Evolutionary conservation across 2,888 invertebrate genomes (phyloP).

Genomic region (Clunio marinus): DNA sequence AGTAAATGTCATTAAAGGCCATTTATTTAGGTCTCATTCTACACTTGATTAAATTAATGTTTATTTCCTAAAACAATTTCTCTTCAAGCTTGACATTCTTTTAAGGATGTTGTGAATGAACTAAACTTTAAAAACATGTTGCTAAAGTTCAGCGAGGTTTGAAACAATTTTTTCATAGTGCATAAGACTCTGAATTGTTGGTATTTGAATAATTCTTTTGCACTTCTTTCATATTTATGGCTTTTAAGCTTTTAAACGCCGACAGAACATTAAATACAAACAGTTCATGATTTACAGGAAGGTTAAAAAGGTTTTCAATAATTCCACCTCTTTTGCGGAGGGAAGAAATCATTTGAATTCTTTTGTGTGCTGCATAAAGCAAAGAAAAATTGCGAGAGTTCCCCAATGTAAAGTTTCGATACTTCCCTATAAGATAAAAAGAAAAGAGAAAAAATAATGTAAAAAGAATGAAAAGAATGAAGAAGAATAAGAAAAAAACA

Average conservation of each 20-base stretch:
- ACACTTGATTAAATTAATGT: constrained; percentile 23
- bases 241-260: too few species aligned
- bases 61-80: too few species aligned
- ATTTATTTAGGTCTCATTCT: constrained; percentile 9
- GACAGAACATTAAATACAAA: not conserved
- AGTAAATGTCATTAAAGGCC: constrained; percentile 19
- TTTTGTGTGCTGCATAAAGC: not conserved
- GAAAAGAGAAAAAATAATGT: not conserved
- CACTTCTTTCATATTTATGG: too few species aligned
- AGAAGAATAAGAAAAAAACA: not conserved
- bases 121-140: too few species aligned
- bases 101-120: too few species aligned
- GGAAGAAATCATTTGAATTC: not conserved
- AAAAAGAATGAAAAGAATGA: not conserved
- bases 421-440: not conserved
- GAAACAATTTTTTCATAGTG: too few species aligned
- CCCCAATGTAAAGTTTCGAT: not conserved
- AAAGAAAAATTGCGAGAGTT: constrained; percentile 7
- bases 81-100: too few species aligned
- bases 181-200: not conserved
- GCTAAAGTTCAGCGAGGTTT: too few species aligned
- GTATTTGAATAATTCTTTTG: not conserved
- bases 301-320: not conserved
- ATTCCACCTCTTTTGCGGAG: not conserved
- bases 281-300: too few species aligned